Base-by-base conservation (phyloP, 2,797 vertebrate species). In the Adrianichthys oophorus region DNA sequence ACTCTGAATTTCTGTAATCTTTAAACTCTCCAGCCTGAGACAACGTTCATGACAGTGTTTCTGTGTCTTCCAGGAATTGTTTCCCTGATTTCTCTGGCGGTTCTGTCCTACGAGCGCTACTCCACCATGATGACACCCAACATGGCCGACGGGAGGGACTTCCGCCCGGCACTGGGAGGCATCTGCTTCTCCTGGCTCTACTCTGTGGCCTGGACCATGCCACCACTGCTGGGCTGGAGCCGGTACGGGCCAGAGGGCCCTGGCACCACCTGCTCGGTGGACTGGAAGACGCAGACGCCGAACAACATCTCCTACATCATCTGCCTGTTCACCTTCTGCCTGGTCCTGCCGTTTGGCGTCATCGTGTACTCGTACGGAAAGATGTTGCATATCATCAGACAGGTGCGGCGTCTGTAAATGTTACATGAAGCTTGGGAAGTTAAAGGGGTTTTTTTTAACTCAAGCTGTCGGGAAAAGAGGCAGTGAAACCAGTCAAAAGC, bases 211-310 rank as follows among this genome's bases (percentile, higher is more conserved):
- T 95, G 93, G 94, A 90, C 90, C 0, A 55, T 87, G 3, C 92
- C 93, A 0, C 92, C 91, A 0, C 85, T 94, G 37, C 86, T 94
- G 45, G 92, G 93, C 58, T 95, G 94, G 94, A 95, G 93, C 87
- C 83, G 64, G 32, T 94, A 93, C 0, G 89, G 92, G 5, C 93
- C 91, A 1, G 93, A 95, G 79, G 94, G 92, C 16, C 83, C 93
- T 5, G 94, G 94, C 13, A 92, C 92, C 53, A 93, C 87, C 3
- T 94, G 93, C 76, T 94, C 93, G 0, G 87, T 94, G 18, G 93
- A 94, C 85, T 94, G 93, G 93, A 85, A 72, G 55, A 90, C 91
- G 51, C 89, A 78, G 68, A 92, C 93, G 2, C 55, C 84, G 3
- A 91, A 90, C 79, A 94, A 93, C 0, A 17, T 90, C 2, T 94